phyloP scores from a whole-genome alignment of 2,888 invertebrate genomes.

The Eupithecia subfuscata region DNA sequence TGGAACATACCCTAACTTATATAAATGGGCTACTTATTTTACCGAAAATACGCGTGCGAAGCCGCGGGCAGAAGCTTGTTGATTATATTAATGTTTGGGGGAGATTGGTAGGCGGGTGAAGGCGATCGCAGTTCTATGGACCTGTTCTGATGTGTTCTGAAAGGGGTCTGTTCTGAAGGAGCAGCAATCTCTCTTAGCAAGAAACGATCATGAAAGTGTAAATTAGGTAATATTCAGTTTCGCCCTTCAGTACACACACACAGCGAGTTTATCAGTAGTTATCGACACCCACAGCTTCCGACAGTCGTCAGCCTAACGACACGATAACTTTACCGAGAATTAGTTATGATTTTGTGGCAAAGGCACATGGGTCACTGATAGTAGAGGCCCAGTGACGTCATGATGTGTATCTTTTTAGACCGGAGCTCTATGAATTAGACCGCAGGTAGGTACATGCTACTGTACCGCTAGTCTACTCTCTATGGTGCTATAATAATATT shows the following conservation, averaged over 20 bases:
- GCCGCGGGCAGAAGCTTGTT: too few relatives aligned
- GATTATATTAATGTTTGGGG: too few relatives aligned
- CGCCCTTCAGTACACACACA: conserved; percentile 15
- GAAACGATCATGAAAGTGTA: background rate
- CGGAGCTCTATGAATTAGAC: background rate
- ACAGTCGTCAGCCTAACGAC: conserved; percentile 42
- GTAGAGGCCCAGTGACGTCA: conserved; percentile 8
- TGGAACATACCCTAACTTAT: too few relatives aligned
- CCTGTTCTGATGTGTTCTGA: too few relatives aligned
- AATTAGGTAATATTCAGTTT: background rate
- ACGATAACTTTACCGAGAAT: conserved; percentile 17
- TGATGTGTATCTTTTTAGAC: background rate
- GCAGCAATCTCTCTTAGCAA: background rate
- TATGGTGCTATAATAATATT: too few relatives aligned
- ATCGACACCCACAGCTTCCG: conserved; percentile 55
- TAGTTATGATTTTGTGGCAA: background rate
- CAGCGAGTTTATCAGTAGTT: conserved; percentile 31
- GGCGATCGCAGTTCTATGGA: too few relatives aligned
- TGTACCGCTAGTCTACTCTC: background rate
- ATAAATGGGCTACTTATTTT: too few relatives aligned
- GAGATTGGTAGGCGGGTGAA: too few relatives aligned
- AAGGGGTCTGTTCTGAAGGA: too few relatives aligned
- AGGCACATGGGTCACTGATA: conserved; percentile 2
- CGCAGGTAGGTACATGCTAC: background rate
- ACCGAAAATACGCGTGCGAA: too few relatives aligned